Evolutionary conservation across 2,888 invertebrate species (phyloP), one percentile per base, ranked within the genome.

Genomic region (Bellardia pandia): DNA sequence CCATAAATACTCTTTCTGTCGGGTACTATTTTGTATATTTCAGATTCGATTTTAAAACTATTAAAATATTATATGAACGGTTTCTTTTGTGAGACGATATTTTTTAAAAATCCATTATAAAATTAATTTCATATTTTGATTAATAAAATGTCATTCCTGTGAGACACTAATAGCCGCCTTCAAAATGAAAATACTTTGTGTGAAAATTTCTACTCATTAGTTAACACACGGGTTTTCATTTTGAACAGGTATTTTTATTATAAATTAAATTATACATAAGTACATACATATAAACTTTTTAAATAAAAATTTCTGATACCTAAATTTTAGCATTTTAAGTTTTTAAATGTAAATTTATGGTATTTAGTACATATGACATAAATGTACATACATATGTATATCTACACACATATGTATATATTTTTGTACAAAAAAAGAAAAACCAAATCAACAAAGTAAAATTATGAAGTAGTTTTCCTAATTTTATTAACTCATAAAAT

Each of bases 361-460:
- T 48, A 80, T 16, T 74, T 45, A 45, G 2, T 11, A 64, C 23
- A 33, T 71, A 60, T 4, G 40, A 64, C 53, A 72, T 72, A 60
- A 7, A 64, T 64, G 2, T 64, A 64, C 40, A 56, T 64, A 64
- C 30, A 56, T 53, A 53, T 37, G 37, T 37, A 37, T 37, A 37
- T 37, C 37, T 48, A 58, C 11, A 68, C 37, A 37, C 33, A 14
- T 42, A 75, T 69, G 78, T 66, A 68, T 75, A 11, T 42, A 75
- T 69, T 79, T 85, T 79, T 85, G 85, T 85, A 85, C 79, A 85
- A 74, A 85, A 48, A 16, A 53, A 23, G 23, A 40, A 16, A 53
- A 23, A 48, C 51, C 69, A 76, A 69, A 69, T 76, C 30, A 51
- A 62, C 4, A 75, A 60, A 9, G 7, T 68, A 51, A 60, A 64